Base-by-base conservation (phyloP, 2,113 vertebrate species). In the Drymodes brunneopygia region DNA sequence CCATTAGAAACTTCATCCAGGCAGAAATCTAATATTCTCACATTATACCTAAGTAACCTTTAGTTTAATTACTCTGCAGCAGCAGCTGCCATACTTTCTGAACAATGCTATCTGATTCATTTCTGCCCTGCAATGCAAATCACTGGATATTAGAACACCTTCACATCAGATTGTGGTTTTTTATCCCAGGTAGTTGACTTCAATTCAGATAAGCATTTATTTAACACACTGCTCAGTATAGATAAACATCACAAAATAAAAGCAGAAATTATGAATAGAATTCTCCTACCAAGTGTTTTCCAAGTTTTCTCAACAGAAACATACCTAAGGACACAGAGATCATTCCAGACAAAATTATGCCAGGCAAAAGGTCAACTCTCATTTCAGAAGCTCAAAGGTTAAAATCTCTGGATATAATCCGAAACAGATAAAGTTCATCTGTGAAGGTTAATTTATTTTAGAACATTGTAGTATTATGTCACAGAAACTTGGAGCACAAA, bases 401-500 rank as follows among this genome's bases (percentile, higher is more conserved):
- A 95, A 95, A 86, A 83, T 67, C 56, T 78, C 84, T 82, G 44
- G 7, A n/a, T 92, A 87, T 91, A 96, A 96, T 91, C 78, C 8
- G 62, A 97, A 97, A 86, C 58, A 96, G 71, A 95, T 75, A 64
- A 95, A 96, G 44, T 86, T 94, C 42, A 96, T 73, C 48, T 64
- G 50, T 22, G 47, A 69, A 95, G 50, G 64, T 95, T 94, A 95
- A 94, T 91, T 93, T 95, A 65, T 96, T 97, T 96, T 77, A 96
- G 79, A 97, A 94, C 20, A 82, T 4, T 93, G 40, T 90, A 35
- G 70, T 71, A 97, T 96, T 96, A 97, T 70, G 87, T 96, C 95
- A 98, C 74, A 96, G 92, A 97, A 97, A 95, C 50, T 96, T 35
- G 86, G 62, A 97, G 75, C 42, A 91, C 93, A 89, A 98, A 95